Conservation (phyloP, 2,797 vertebrate species). For the Syngnathus rostellatus region DNA sequence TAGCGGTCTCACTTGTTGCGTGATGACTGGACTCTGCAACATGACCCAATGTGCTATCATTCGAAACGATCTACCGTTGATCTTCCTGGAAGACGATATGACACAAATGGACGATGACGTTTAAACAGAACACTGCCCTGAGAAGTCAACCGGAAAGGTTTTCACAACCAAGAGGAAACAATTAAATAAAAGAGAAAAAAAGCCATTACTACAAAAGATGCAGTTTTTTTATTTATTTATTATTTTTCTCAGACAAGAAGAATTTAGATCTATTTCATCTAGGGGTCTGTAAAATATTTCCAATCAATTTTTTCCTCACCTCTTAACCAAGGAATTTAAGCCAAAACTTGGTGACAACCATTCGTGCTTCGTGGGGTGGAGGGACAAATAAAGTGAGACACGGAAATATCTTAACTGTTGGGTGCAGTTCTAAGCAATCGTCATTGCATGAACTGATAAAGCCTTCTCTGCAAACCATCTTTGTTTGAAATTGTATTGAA, state of each 20-base stretch:
- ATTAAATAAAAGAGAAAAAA: not conserved
- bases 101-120: slow-evolving; percentile 3
- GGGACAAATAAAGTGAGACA: too few relatives aligned
- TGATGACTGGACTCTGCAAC: slow-evolving; percentile 8
- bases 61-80: slow-evolving; percentile 3
- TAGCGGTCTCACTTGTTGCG: slow-evolving; percentile 5
- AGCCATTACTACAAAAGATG: not conserved
- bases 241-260: not conserved
- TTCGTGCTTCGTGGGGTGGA: too few relatives aligned
- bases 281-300: not conserved
- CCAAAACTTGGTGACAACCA: too few relatives aligned
- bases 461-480: too few relatives aligned
- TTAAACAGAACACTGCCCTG: not conserved
- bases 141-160: not conserved
- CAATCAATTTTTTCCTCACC: too few relatives aligned
- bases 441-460: too few relatives aligned
- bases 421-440: too few relatives aligned
- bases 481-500: too few relatives aligned
- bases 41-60: not conserved
- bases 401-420: too few relatives aligned
- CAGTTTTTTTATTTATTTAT: not conserved
- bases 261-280: not conserved
- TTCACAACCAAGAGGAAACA: not conserved
- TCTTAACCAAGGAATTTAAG: too few relatives aligned
- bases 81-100: slow-evolving; percentile 7